Conservation (phyloP, 1,140 invertebrate species). For the Heliothis subflexa region DNA sequence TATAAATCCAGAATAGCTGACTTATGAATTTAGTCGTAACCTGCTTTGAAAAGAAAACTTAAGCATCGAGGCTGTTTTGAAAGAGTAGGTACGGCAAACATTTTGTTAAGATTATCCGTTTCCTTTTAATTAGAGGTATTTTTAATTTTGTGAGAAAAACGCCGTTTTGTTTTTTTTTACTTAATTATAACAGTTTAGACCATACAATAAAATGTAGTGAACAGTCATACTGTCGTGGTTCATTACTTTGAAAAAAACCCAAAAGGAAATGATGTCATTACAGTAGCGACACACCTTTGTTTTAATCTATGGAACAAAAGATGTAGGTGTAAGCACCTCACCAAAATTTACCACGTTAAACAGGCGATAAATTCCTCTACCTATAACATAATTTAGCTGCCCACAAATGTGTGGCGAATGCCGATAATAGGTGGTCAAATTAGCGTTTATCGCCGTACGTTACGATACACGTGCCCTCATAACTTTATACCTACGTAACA, state of each 20-base stretch:
- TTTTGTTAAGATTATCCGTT: too few relatives aligned
- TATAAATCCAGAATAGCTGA: too few relatives aligned
- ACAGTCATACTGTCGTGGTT: not conserved
- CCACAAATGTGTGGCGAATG: not conserved
- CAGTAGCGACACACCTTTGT: too few relatives aligned
- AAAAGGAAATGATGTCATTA: not conserved
- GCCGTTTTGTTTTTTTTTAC: too few relatives aligned
- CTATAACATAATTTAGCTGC: conserved; percentile 17
- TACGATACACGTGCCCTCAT: not conserved
- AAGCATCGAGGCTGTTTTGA: too few relatives aligned
- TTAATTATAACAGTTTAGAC: too few relatives aligned
- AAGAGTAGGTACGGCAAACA: too few relatives aligned
- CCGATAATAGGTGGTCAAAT: conserved; percentile 18
- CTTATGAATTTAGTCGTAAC: too few relatives aligned
- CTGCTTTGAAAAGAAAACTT: too few relatives aligned
- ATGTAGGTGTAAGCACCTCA: not conserved
- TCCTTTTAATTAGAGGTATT: too few relatives aligned
- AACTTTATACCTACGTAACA: not conserved
- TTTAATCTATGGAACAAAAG: not conserved
- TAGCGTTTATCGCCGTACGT: conserved; percentile 14
- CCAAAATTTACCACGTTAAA: conserved; percentile 7
- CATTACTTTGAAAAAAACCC: not conserved
- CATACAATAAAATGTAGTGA: too few relatives aligned
- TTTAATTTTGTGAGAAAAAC: too few relatives aligned
- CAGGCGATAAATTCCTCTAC: not conserved